These are phyloP conservation scores for Todiramphus saurophagus DNA, from an alignment of 2,113 vertebrate species.

Conservation along the genomic window DNA sequence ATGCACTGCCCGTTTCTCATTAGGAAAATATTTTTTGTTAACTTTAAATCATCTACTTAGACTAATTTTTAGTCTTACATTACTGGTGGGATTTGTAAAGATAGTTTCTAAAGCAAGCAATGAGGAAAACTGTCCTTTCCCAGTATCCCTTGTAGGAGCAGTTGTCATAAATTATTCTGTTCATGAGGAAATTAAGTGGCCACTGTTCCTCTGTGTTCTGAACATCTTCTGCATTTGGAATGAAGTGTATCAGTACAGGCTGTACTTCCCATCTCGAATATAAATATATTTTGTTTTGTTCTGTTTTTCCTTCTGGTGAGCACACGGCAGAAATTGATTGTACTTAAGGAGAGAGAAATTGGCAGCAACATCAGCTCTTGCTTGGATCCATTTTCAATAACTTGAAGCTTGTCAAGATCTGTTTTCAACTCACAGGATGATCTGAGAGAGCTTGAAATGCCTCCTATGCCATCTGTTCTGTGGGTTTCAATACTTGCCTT, in stretches of 20 bases:
- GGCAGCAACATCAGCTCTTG: not conserved
- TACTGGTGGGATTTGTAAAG: not conserved
- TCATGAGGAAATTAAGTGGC: not conserved
- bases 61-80: not conserved
- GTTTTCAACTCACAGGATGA: constrained; percentile 13
- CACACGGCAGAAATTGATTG: not conserved
- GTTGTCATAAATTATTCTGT: not conserved
- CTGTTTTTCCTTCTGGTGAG: not conserved
- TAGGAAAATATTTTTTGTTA: fast-evolving
- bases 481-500: not conserved
- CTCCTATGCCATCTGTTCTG: constrained; percentile 11
- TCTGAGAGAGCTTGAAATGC: not conserved
- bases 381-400: constrained; percentile 32
- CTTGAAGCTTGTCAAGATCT: constrained; percentile 19
- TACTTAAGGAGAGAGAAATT: constrained; percentile 17
- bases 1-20: not conserved
- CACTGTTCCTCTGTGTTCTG: not conserved
- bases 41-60: not conserved
- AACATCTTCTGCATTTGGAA: not conserved
- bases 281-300: not conserved
- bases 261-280: not conserved
- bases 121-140: not conserved
- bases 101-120: not conserved
- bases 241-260: not conserved
- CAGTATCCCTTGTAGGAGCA: not conserved